These are phyloP conservation scores for Alligator sinensis DNA, from an alignment of 2,113 vertebrate genomes.

Conservation along the genomic window DNA sequence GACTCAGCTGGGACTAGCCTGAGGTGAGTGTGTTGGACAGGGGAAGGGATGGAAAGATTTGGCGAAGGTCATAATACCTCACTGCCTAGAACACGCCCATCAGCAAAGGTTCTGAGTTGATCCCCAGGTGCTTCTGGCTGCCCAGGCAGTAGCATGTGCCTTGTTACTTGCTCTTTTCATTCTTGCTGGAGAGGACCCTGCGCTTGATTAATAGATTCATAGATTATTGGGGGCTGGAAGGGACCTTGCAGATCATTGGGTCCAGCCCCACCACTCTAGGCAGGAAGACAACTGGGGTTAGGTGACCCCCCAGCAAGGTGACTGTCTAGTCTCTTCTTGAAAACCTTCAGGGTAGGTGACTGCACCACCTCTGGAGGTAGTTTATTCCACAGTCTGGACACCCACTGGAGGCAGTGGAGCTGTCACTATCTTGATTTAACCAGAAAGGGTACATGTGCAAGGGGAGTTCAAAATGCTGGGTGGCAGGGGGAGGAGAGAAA, in stretches of 20 bases:
- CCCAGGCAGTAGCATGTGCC: not conserved
- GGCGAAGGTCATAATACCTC: not conserved
- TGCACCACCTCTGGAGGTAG: too few relatives aligned
- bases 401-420: not conserved
- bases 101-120: not conserved
- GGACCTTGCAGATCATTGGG: too few relatives aligned
- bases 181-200: not conserved
- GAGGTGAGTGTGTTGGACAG: not conserved
- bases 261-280: too few relatives aligned
- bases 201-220: too few relatives aligned
- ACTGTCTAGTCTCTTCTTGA: too few relatives aligned
- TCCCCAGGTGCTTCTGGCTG: not conserved
- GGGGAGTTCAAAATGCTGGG: not conserved
- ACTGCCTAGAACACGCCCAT: not conserved
- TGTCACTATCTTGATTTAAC: not conserved
- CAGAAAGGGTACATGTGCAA: not conserved
- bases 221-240: too few relatives aligned
- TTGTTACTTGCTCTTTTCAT: not conserved
- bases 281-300: too few relatives aligned
- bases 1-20: not conserved
- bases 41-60: not conserved
- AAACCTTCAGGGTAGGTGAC: too few relatives aligned
- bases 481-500: too few relatives aligned
- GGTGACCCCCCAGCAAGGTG: too few relatives aligned
- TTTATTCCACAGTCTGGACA: too few relatives aligned